Percentiles rank a stretch among this genome's conserved stretches.
These are phyloP conservation scores for Lamellibrachia luymesi DNA, from an alignment of 1,140 invertebrate genomes.

Conservation along the genomic window DNA sequence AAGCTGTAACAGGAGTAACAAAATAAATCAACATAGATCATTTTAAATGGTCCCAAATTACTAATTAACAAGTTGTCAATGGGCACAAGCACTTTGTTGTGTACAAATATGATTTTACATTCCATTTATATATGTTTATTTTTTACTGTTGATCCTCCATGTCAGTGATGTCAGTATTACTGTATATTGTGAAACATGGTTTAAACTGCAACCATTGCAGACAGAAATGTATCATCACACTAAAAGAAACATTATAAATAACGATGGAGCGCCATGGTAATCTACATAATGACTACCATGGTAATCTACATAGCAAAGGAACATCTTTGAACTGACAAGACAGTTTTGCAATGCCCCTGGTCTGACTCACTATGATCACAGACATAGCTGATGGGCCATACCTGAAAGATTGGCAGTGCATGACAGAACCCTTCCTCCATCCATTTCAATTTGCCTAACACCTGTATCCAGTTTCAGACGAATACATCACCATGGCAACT, in stretches of 20 bases:
- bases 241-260: neutral
- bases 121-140: no score
- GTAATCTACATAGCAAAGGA: neutral
- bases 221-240: neutral
- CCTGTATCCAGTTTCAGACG: neutral
- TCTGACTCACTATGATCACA: neutral
- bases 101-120: no score
- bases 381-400: neutral
- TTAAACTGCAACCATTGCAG: neutral
- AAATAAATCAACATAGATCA: neutral
- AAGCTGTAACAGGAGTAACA: constrained; percentile 65
- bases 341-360: neutral
- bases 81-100: no score
- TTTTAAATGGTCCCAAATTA: no score
- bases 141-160: no score
- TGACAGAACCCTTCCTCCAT: neutral
- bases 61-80: no score
- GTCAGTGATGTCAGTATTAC: no score
- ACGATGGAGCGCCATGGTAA: neutral
- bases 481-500: neutral
- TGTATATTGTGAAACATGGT: neutral
- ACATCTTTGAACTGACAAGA: neutral
- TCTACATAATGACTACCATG: neutral
- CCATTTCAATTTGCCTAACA: neutral
- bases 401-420: neutral